phyloP scores from a whole-genome alignment of 2,113 vertebrate species.

The Osmerus eperlanus region DNA sequence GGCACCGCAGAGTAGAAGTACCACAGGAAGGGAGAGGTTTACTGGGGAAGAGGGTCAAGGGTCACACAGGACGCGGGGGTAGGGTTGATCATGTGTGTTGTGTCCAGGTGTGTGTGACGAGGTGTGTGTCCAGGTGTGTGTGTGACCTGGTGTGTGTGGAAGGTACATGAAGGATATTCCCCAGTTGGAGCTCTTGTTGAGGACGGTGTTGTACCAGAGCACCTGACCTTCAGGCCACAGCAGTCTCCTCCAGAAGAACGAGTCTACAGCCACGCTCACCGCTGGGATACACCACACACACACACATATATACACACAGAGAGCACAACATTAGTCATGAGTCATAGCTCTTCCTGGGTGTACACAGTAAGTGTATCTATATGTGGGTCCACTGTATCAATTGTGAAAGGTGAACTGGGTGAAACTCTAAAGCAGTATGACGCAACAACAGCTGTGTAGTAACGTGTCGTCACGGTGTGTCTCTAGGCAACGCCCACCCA shows the following conservation, averaged over 20 bases:
- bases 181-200: slow-evolving; percentile 95
- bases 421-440: not conserved
- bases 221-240: slow-evolving; percentile 95
- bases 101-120: not conserved
- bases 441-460: not conserved
- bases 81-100: not conserved
- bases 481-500: slow-evolving; percentile 73
- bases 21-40: slow-evolving; percentile 91
- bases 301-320: slow-evolving; percentile 13
- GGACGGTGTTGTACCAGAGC: slow-evolving; percentile 91
- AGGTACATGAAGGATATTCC: slow-evolving; percentile 88
- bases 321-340: not conserved
- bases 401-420: not conserved
- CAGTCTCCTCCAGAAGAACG: slow-evolving; percentile 83
- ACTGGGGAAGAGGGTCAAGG: slow-evolving; percentile 74
- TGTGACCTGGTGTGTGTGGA: not conserved
- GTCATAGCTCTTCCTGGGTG: not conserved
- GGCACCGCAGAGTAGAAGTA: slow-evolving; percentile 95
- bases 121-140: not conserved
- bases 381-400: not conserved
- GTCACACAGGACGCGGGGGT: not conserved
- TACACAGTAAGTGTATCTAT: not conserved
- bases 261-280: slow-evolving; percentile 84
- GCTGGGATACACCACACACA: slow-evolving; percentile 60
- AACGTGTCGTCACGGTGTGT: too few species aligned